Percentiles rank a stretch among this genome's conserved stretches.
Evolutionary conservation across 2,888 invertebrate genomes (phyloP).

Genomic region (Celastrina argiolus): DNA sequence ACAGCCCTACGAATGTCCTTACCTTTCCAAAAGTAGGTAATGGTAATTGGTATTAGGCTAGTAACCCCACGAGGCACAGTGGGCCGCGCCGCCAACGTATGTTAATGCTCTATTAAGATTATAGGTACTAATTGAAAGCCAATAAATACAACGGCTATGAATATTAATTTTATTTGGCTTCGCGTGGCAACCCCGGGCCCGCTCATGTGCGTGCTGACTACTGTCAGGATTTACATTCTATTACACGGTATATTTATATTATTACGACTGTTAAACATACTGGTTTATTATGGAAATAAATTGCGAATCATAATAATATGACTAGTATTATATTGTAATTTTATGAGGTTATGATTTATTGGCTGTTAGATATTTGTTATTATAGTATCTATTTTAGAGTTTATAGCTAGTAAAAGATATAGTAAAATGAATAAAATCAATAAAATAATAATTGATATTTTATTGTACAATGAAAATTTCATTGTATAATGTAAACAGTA

Average conservation of each 20-base stretch:
- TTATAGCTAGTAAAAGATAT: background rate
- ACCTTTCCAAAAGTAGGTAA: constrained; percentile 8
- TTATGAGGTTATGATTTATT: constrained; percentile 1
- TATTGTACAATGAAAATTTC: background rate
- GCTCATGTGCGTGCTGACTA: constrained; percentile 34
- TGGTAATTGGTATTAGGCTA: constrained; percentile 32
- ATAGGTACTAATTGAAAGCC: constrained; percentile 79
- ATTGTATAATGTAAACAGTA: too few species aligned
- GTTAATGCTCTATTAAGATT: constrained; percentile 78
- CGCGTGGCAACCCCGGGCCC: constrained; percentile 47
- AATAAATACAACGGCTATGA: constrained; percentile 78
- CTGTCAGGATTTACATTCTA: constrained; percentile 24
- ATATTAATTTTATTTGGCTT: constrained; percentile 76
- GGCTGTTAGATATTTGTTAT: background rate
- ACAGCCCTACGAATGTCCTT: too few species aligned
- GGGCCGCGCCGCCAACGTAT: constrained; percentile 66
- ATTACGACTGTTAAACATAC: background rate
- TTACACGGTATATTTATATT: background rate
- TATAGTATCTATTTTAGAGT: background rate
- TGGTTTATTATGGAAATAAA: background rate
- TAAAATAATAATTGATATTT: background rate
- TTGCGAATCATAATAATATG: background rate
- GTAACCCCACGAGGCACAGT: constrained; percentile 59
- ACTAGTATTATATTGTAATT: background rate
- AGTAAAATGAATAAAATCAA: background rate